phyloP scores from a whole-genome alignment of 2,888 invertebrate genomes.

The Ophion slaviceki region DNA sequence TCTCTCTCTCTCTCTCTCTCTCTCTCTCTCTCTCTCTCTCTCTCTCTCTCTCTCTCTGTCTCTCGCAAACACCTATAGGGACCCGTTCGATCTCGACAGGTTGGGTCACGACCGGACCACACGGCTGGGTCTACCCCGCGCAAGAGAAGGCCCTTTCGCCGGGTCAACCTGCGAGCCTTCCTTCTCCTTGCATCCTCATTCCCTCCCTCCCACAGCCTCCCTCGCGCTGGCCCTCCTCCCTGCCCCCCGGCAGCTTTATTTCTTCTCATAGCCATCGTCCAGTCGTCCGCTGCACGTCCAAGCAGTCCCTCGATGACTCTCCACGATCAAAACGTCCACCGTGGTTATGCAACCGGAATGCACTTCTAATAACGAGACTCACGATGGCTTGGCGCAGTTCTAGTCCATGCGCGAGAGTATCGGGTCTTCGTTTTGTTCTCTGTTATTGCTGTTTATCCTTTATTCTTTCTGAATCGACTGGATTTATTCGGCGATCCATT shows the following conservation, averaged over 20 bases:
- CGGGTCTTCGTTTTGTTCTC: no score
- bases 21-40: not conserved
- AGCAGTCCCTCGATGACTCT: constrained; percentile 46
- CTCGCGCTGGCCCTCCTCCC: constrained; percentile 60
- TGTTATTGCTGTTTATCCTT: no score
- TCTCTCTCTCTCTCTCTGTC: not conserved
- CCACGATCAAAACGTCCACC: constrained; percentile 42
- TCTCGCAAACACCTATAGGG: constrained; percentile 61
- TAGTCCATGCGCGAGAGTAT: no score
- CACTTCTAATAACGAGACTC: constrained; percentile 37
- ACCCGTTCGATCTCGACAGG: constrained; percentile 75
- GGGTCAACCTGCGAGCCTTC: constrained; percentile 62
- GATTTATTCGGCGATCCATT: no score
- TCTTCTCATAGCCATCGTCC: constrained; percentile 36
- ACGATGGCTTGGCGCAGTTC: not conserved
- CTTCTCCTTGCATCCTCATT: constrained; percentile 51
- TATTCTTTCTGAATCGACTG: no score
- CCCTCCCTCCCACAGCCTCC: constrained; percentile 71
- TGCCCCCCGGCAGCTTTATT: constrained; percentile 57
- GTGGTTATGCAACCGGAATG: constrained; percentile 57
- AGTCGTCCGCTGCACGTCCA: constrained; percentile 33
- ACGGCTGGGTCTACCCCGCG: constrained; percentile 56
- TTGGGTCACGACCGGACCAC: constrained; percentile 79
- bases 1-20: constrained; percentile 10
- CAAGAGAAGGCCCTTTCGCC: constrained; percentile 59